Base-by-base conservation (phyloP, 1,140 invertebrate genomes). In the Magallana angulata region DNA sequence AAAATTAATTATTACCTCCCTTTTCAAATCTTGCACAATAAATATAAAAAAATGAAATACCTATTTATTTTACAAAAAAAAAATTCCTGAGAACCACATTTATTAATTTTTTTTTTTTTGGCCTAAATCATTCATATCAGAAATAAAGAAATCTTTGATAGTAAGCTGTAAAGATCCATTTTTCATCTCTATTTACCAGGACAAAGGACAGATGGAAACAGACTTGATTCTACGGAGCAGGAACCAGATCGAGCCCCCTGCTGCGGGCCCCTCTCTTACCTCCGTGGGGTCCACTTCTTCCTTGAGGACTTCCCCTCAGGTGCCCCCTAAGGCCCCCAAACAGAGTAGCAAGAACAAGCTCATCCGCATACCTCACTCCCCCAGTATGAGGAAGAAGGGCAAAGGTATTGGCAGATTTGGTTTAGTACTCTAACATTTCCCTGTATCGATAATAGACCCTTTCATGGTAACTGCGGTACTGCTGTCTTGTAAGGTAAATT, bases 211-310 rank as follows among this genome's bases (percentile, higher is more conserved):
- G 8, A 87, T 86, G 16, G 91, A 87, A 83, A 81, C 88, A 0
- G 90, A 94, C 60, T 85, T 94, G 84, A 94, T 91, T 11, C 90
- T 90, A 0, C 90, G 91, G 9, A 93, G 91, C 85, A 91, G 86
- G 11, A 88, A 86, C 71, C 81, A 82, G 48, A 57, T 57, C 7
- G 81, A 82, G n/a, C 81, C 18, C 14, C 87, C 90, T 62, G 48
- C 87, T 12, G 88, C 57, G 30, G 87, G 64, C 84, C 89, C 56
- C 6, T 62, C 58, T 81, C 87, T 14, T 71, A 81, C 84, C 80
- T 16, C 68, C 48, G 30, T 36, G 11, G 81, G 48, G 7, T 82
- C 81, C 48, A 82, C 81, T 30, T 57, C 82, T 5, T 64, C 76
- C 9, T 68, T 85, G 30, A 92, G 91, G 62, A 92, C 86, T 30